A percentile compares a stretch with the other conserved stretches of the same genome.
These are phyloP conservation scores for Halcyon smyrnensis DNA, from an alignment of 2,797 vertebrate genomes.

Conservation along the genomic window DNA sequence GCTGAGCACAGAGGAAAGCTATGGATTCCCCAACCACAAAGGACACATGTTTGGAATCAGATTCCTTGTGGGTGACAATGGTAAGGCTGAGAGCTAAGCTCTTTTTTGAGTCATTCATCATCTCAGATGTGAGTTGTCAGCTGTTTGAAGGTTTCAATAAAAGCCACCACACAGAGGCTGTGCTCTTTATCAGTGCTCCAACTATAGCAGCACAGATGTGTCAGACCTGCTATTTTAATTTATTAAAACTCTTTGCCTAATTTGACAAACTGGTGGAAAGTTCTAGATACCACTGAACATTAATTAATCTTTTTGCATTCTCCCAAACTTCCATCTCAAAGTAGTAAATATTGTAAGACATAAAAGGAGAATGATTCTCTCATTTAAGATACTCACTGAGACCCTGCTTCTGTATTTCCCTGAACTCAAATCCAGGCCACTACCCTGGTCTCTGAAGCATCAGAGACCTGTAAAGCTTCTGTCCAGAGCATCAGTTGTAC, in stretches of 20 bases:
- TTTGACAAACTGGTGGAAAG: neutral
- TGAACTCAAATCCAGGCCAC: neutral
- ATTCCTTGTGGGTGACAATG: neutral
- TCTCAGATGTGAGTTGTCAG: slow-evolving; percentile 50
- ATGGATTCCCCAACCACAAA: slow-evolving; percentile 5
- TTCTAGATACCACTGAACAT: neutral
- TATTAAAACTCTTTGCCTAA: slow-evolving; percentile 21
- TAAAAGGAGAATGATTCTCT: neutral
- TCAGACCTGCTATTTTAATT: neutral
- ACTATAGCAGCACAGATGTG: slow-evolving; percentile 23
- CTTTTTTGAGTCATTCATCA: slow-evolving; percentile 61
- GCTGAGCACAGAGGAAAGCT: neutral
- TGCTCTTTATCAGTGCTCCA: slow-evolving; percentile 20
- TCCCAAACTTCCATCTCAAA: neutral
- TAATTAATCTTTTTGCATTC: neutral
- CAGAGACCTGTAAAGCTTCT: neutral
- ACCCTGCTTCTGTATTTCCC: neutral
- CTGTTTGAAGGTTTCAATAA: slow-evolving; percentile 39
- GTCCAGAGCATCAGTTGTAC: neutral
- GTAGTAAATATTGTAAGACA: neutral
- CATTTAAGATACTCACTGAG: neutral
- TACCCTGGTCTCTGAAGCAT: neutral
- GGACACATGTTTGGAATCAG: neutral
- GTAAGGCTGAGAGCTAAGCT: neutral
- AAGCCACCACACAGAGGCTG: slow-evolving; percentile 38